A percentile compares a stretch with the other conserved stretches of the same genome.
Evolutionary conservation across 1,140 invertebrate genomes (phyloP).

Genomic region (Monomorium pharaonis): DNA sequence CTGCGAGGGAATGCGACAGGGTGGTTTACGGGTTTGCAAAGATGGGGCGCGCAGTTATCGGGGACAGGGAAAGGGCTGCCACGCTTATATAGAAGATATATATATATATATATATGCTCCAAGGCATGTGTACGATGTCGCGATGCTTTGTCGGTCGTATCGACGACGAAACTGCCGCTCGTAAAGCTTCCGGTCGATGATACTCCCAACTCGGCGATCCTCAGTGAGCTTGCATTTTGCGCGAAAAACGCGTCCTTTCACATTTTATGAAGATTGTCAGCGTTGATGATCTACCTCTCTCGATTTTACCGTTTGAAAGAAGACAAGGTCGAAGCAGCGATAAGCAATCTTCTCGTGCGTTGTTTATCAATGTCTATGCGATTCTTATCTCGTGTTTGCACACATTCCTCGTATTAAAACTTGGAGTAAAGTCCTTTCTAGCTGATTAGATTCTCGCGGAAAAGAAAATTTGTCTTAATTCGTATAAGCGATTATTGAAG

Average conservation of each 20-base stretch:
- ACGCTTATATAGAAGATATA: no score
- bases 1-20: constrained; percentile 64
- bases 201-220: constrained; percentile 9
- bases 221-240: neutral
- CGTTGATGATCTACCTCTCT: neutral
- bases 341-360: neutral
- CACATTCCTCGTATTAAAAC: neutral
- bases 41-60: constrained; percentile 68
- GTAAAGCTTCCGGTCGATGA: constrained; percentile 69
- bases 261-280: constrained; percentile 7
- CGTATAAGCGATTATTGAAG: constrained; percentile 11
- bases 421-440: neutral
- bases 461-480: neutral
- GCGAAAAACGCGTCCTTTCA: neutral
- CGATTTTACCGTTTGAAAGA: neutral
- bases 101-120: neutral
- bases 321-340: neutral
- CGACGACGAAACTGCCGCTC: constrained; percentile 69
- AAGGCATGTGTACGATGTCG: constrained; percentile 14
- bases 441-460: neutral
- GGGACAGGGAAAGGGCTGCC: constrained; percentile 46
- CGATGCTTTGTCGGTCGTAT: constrained; percentile 38
- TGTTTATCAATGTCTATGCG: neutral
- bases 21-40: constrained; percentile 70
- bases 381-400: neutral